phyloP scores from a whole-genome alignment of 2,888 invertebrate species.

The Harpalus rufipes region DNA sequence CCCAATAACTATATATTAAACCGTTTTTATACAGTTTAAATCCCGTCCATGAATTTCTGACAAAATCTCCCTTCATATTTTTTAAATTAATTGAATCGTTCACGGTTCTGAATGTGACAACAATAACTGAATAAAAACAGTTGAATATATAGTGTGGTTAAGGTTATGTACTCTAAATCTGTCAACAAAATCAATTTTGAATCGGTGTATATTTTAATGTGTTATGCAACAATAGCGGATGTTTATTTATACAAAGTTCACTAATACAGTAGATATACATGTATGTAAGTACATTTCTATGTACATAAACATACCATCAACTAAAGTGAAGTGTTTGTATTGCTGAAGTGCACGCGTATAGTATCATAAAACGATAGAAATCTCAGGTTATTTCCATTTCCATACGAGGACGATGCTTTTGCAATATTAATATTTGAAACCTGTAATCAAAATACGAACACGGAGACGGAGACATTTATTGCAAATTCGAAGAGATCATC shows the following conservation, averaged over 20 bases:
- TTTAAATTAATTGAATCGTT: too few relatives aligned
- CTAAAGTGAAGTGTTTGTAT: conserved; percentile 16
- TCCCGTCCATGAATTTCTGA: too few relatives aligned
- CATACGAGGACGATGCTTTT: conserved; percentile 3
- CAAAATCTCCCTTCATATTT: too few relatives aligned
- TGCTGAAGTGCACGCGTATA: conserved; percentile 7
- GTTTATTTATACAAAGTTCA: conserved; percentile 12
- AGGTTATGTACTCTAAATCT: background rate
- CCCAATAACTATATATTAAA: too few relatives aligned
- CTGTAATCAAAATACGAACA: conserved; percentile 6
- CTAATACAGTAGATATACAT: conserved; percentile 6
- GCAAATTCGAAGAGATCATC: background rate
- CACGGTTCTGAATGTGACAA: too few relatives aligned
- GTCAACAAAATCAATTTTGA: background rate
- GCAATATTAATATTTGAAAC: conserved; percentile 26
- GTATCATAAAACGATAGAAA: conserved; percentile 22
- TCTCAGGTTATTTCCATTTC: conserved; percentile 19
- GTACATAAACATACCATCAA: conserved; percentile 23
- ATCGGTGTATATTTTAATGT: background rate
- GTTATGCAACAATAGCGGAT: background rate
- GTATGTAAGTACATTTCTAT: conserved; percentile 11
- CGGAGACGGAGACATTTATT: background rate
- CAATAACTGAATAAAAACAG: too few relatives aligned
- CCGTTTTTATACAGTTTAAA: too few relatives aligned
- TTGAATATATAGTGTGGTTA: background rate